Conservation (phyloP, 2,888 invertebrate genomes). For the Antitype chi region DNA sequence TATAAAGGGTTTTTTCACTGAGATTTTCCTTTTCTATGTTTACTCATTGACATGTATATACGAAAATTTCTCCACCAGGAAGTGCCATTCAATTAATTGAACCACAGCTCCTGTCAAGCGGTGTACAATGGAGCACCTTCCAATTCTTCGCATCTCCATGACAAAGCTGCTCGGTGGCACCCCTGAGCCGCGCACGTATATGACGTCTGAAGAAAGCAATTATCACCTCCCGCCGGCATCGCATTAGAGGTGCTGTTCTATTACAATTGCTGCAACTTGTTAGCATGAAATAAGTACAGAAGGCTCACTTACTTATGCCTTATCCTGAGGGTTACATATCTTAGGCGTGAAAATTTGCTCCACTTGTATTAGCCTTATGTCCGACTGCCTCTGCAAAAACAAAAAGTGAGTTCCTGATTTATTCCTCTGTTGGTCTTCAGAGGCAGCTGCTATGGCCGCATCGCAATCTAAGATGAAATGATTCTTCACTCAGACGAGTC, state of each 20-base stretch:
- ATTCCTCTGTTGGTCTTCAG: not conserved
- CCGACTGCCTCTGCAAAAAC: not conserved
- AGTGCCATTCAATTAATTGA: conserved; percentile 29
- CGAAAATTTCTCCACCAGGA: not conserved
- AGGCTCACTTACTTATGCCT: conserved; percentile 20
- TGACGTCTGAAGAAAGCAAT: conserved; percentile 79
- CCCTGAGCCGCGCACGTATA: conserved; percentile 70
- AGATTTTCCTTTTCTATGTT: not conserved
- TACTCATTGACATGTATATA: not conserved
- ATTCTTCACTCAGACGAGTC: not conserved
- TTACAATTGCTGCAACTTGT: conserved; percentile 55
- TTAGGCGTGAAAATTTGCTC: not conserved
- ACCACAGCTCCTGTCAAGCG: conserved; percentile 11
- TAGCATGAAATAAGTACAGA: conserved; percentile 4
- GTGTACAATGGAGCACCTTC: conserved; percentile 36
- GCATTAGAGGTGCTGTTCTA: conserved; percentile 63
- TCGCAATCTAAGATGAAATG: not conserved
- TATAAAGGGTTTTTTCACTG: not conserved
- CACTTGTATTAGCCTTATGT: not conserved
- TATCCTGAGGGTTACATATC: not conserved
- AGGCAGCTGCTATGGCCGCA: not conserved
- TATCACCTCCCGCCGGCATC: conserved; percentile 70
- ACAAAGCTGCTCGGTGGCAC: conserved; percentile 67
- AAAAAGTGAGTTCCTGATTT: not conserved
- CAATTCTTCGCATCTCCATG: conserved; percentile 67